phyloP scores from a whole-genome alignment of 2,888 invertebrate genomes.

The Tribolium freemani region DNA sequence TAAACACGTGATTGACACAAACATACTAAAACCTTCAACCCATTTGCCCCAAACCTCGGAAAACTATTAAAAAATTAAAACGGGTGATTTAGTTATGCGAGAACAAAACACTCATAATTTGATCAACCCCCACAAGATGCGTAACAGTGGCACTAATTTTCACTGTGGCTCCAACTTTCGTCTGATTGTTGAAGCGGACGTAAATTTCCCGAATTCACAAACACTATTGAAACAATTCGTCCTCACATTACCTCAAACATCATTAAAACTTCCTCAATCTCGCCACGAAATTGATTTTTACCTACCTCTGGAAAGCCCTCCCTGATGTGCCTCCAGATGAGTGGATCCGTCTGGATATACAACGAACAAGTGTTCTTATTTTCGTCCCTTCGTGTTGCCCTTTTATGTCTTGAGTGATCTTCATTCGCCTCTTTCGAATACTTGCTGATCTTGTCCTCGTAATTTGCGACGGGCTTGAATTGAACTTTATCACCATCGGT shows the following conservation, averaged over 20 bases:
- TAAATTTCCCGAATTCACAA: too few relatives aligned
- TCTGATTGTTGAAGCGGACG: too few relatives aligned
- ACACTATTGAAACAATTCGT: too few relatives aligned
- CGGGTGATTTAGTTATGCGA: too few relatives aligned
- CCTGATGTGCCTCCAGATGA: slow-evolving; percentile 95
- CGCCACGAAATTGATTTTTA: slow-evolving; percentile 38
- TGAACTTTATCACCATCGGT: slow-evolving; percentile 24
- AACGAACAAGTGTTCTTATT: slow-evolving; percentile 93
- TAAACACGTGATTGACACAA: too few relatives aligned
- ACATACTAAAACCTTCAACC: too few relatives aligned
- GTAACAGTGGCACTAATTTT: too few relatives aligned
- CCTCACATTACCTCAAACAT: background rate
- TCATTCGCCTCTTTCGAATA: slow-evolving; percentile 84
- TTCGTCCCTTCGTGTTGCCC: slow-evolving; percentile 76
- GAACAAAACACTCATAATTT: too few relatives aligned
- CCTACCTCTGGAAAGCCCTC: slow-evolving; percentile 84
- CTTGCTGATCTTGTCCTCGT: slow-evolving; percentile 76
- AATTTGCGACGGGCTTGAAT: slow-evolving; percentile 4
- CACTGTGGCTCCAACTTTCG: too few relatives aligned
- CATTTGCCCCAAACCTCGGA: too few relatives aligned
- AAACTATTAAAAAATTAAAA: too few relatives aligned
- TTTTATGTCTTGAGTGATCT: slow-evolving; percentile 56
- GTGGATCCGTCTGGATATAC: slow-evolving; percentile 98
- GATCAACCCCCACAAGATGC: too few relatives aligned
- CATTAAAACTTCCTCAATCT: slow-evolving; percentile 18